Percentiles rank a stretch among this genome's conserved stretches.
Conservation (phyloP, 2,888 invertebrate genomes). For the Cantharis rustica region DNA sequence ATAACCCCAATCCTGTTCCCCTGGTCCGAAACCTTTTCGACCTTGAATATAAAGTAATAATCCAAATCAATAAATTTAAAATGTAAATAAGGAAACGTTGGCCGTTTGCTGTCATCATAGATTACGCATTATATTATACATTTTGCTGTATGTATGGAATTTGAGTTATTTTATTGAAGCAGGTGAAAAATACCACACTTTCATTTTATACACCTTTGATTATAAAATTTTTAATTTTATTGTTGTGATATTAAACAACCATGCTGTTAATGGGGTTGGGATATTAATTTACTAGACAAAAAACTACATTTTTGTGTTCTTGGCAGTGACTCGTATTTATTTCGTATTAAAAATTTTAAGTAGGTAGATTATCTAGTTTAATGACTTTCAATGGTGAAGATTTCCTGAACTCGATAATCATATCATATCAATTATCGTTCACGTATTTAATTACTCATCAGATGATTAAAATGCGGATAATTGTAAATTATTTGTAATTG, state of each 20-base stretch:
- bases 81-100: background rate
- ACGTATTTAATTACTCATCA: background rate
- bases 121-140: background rate
- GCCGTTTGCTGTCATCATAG: background rate
- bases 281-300: no score
- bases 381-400: background rate
- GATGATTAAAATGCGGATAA: background rate
- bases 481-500: background rate
- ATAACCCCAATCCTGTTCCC: conserved; percentile 75
- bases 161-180: background rate
- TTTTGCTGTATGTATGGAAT: background rate
- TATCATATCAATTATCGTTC: background rate
- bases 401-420: background rate
- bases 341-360: background rate
- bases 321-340: background rate
- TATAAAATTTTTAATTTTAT: background rate
- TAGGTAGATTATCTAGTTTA: background rate
- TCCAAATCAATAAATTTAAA: background rate
- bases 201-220: background rate
- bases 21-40: conserved; percentile 60
- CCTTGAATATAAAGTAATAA: conserved; percentile 28
- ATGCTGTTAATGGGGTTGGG: background rate
- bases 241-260: background rate
- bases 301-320: no score
- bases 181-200: background rate